Evolutionary conservation across 2,113 vertebrate genomes (phyloP).

Genomic region (Pipra filicauda): DNA sequence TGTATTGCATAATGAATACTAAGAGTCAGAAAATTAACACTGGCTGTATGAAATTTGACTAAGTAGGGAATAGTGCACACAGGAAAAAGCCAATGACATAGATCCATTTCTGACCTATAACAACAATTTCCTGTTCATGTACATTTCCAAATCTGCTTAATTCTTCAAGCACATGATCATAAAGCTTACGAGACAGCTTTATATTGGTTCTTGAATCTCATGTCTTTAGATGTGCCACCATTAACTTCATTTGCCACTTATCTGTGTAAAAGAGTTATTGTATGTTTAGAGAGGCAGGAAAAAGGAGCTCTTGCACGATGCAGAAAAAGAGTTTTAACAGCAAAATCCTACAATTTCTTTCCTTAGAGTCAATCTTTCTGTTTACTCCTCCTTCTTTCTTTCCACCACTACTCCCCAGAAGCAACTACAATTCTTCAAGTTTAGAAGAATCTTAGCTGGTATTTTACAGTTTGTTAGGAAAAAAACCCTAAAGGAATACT

Average conservation of each 20-base stretch:
- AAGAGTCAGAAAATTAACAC: neutral
- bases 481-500: neutral
- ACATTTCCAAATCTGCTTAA: conserved; percentile 23
- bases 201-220: neutral
- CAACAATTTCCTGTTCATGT: conserved; percentile 6
- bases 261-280: neutral
- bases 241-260: neutral
- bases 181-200: neutral
- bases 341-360: neutral
- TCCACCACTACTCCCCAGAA: neutral
- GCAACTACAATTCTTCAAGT: neutral
- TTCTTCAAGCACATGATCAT: neutral
- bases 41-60: neutral
- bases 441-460: neutral
- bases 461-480: neutral
- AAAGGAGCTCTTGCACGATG: neutral
- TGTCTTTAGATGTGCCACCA: neutral
- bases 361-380: neutral
- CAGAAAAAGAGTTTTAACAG: neutral
- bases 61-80: neutral
- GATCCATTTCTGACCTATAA: neutral
- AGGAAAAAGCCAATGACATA: neutral
- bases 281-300: neutral
- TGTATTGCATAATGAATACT: neutral
- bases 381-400: neutral